Base-by-base conservation (phyloP, 2,797 vertebrate species). In the Pseudochirops cupreus region DNA sequence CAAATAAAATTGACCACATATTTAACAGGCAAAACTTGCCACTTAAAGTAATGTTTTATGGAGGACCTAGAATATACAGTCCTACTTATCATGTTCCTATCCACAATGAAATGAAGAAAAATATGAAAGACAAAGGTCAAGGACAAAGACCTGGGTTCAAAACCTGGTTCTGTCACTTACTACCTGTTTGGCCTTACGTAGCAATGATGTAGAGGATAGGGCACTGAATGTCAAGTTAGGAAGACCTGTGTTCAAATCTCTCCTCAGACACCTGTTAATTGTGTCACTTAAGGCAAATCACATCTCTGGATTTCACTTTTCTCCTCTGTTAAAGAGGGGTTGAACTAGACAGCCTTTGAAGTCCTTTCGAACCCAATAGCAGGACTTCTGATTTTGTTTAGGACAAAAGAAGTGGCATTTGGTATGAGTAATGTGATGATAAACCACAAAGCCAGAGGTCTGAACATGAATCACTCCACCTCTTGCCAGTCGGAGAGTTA, bases 21-120 rank as follows among this genome's bases (percentile, higher is more conserved):
- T 93, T 92, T 50, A 93, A 16, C 0, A 56, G 89, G 56, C 12
- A 89, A 91, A 90, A 96, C n/a, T 94, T 94, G 91, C 18, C 82
- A 92, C 31, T 87, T 91, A 89, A 97, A 96, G 6, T 91, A 91
- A 93, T 54, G 94, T 16, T 93, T 94, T 82, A 82, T 24, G 21
- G 74, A 82, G 39, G 39, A 7, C 21, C 67, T 82, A 82, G 21
- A 82, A 10, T 82, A 82, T 46, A 3, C 9, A 82, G 24, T 46
- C 2, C 39, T 82, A 46, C 21, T 21, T 82, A 24, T 26, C n/a
- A 21, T 82, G 74, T 82, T 82, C 2, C 39, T 46, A 82, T 46
- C 18, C 29, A 46, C 74, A 82, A 24, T 26, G 39, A 82, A 82
- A 82, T 82, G 33, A 46, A 74, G 67, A 39, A 82, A 82, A 82